Base-by-base conservation (phyloP, 2,113 vertebrate genomes). In the Otis tarda region DNA sequence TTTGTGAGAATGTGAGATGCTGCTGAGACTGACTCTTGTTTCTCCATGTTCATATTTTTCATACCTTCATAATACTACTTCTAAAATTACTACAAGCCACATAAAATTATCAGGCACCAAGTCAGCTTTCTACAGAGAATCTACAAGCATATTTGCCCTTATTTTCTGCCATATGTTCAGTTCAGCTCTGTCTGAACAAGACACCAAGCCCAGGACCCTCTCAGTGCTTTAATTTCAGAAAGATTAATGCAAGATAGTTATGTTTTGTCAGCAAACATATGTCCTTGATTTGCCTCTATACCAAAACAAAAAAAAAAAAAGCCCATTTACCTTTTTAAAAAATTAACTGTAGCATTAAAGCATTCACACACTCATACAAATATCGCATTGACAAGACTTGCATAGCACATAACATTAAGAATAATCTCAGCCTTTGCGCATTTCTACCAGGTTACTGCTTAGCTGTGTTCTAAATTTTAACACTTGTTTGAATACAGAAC, bases 381-480 rank as follows among this genome's bases (percentile, higher is more conserved):
- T 7, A 49, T 4, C 70, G 8, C 52, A 78, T 3, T 60, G 23
- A 23, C 28, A 70, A 91, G n/a, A 39, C 5, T 74, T 50, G 22
- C 16, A 37, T 10, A 60, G 41, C 18, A 47, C 1, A 4, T 21
- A 63, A 68, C 14, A n/a, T 3, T 3, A 76, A 84, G 63, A 57
- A 69, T 22, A 56, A 85, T 11, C 28, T 78, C 60, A 86, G n/a
- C 18, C 31, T 78, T 74, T 50, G 39, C 24, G 45, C 23, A 9
- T 52, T 89, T 76, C 71, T 49, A 41, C 18, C 47, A 60, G 19
- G 37, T 60, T 74, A 55, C 49, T 59, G n/a, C 24, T 83, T 45
- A 90, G 95, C 78, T 37, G 9, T 53, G 50, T 92, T 94, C 86
- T 82, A 53, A 80, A 87, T 57, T 91, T 67, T 33, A 96, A 91